Evolutionary conservation across 2,113 vertebrate genomes (phyloP).

Genomic region (Rhynchomys soricoides): DNA sequence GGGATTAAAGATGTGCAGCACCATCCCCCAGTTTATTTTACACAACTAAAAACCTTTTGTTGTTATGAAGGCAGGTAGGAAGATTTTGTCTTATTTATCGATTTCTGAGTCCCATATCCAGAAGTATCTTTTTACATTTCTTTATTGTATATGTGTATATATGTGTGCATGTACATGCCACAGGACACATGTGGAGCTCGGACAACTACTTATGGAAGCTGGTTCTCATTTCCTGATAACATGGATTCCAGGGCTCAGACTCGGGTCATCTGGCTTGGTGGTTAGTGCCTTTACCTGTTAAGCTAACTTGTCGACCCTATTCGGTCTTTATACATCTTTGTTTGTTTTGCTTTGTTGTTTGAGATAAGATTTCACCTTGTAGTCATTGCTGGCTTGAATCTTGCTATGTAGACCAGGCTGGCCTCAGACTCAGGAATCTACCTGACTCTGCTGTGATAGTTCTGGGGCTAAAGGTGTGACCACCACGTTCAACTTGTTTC

Average conservation of each 20-base stretch:
- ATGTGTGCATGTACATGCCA: not conserved
- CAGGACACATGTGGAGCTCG: not conserved
- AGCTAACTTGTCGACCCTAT: not conserved
- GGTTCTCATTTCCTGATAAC: not conserved
- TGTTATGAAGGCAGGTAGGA: no score
- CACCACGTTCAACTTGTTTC: not conserved
- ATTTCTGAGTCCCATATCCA: no score
- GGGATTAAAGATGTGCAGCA: no score
- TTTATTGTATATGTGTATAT: no score
- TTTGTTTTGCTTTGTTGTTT: not conserved
- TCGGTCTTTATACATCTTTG: not conserved
- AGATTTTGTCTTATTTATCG: no score
- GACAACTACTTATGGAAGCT: not conserved
- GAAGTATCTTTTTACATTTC: no score
- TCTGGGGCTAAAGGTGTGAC: no score
- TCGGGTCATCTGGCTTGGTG: not conserved
- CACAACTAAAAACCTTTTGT: no score
- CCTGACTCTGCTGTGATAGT: not conserved
- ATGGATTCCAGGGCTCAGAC: not conserved
- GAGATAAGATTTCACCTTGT: not conserved
- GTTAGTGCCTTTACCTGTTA: not conserved
- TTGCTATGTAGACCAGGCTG: not conserved
- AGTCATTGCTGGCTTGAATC: not conserved
- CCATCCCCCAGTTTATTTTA: not conserved
- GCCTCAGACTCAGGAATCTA: not conserved